A percentile compares a stretch with the other conserved stretches of the same genome.
These are phyloP conservation scores for Erpornis zantholeuca DNA, from an alignment of 2,113 vertebrate genomes.

Conservation along the genomic window DNA sequence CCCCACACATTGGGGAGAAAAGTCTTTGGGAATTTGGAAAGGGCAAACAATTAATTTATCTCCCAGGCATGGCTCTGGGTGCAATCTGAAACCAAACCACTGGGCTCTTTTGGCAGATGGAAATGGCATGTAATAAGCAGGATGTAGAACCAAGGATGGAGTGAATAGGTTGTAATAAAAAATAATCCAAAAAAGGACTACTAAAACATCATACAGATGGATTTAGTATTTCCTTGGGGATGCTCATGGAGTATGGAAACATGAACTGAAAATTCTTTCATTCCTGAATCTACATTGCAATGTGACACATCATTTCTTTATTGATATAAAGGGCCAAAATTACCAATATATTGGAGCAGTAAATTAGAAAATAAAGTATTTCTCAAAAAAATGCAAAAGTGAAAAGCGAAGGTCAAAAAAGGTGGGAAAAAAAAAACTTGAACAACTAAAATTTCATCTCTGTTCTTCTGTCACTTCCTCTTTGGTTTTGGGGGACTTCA, in stretches of 20 bases:
- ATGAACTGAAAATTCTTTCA: neutral
- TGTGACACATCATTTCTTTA: neutral
- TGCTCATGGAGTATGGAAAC: neutral
- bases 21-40: slow-evolving; percentile 41
- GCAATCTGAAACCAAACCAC: neutral
- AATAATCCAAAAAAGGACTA: neutral
- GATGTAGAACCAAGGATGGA: neutral
- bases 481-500: neutral
- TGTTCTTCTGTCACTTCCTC: neutral
- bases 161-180: neutral
- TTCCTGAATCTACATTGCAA: neutral
- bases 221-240: neutral
- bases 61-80: neutral
- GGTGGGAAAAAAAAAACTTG: fast-evolving
- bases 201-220: neutral
- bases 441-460: neutral
- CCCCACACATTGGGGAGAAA: neutral
- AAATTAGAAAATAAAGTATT: neutral
- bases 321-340: neutral
- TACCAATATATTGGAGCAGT: neutral
- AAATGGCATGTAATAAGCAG: neutral
- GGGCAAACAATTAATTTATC: slow-evolving; percentile 54
- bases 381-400: neutral
- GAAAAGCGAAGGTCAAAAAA: neutral
- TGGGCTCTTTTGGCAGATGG: neutral